phyloP scores from a whole-genome alignment of 1,140 invertebrate species.

The Coptotermes formosanus region DNA sequence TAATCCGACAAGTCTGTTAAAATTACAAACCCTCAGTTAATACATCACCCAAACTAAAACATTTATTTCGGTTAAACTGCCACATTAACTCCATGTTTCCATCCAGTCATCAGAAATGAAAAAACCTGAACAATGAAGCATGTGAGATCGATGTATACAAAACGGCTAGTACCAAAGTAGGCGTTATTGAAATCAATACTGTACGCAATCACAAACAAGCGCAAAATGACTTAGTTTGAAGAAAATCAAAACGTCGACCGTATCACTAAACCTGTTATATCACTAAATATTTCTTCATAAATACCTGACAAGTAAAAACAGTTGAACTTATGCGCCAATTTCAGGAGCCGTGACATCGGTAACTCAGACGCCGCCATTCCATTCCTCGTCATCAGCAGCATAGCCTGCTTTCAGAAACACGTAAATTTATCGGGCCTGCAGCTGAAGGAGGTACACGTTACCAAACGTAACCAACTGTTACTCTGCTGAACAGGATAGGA shows the following conservation, averaged over 20 bases:
- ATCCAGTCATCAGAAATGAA: too few species aligned
- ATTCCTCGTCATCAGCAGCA: conserved; percentile 27
- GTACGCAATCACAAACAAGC: neutral
- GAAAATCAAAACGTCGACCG: neutral
- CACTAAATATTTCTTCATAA: conserved; percentile 37
- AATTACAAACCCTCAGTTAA: too few species aligned
- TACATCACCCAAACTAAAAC: too few species aligned
- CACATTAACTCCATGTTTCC: too few species aligned
- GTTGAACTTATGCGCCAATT: conserved; percentile 79
- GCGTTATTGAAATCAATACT: conserved; percentile 25
- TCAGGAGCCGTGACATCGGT: conserved; percentile 63
- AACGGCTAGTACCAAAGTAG: conserved; percentile 22
- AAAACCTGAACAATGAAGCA: neutral
- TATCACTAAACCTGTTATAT: neutral
- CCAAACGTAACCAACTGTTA: too few species aligned
- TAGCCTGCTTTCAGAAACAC: neutral
- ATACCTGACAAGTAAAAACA: conserved; percentile 82
- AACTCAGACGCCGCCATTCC: conserved; percentile 32
- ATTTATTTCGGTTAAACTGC: too few species aligned
- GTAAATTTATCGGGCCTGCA: neutral
- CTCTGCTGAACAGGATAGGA: too few species aligned
- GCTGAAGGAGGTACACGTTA: too few species aligned
- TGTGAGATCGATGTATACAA: conserved; percentile 5
- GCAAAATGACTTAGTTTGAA: conserved; percentile 9
- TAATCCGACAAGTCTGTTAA: too few species aligned